Evolutionary conservation across 2,888 invertebrate genomes (phyloP), one percentile per base, ranked within the genome.

Genomic region (Fabriciana adippe): DNA sequence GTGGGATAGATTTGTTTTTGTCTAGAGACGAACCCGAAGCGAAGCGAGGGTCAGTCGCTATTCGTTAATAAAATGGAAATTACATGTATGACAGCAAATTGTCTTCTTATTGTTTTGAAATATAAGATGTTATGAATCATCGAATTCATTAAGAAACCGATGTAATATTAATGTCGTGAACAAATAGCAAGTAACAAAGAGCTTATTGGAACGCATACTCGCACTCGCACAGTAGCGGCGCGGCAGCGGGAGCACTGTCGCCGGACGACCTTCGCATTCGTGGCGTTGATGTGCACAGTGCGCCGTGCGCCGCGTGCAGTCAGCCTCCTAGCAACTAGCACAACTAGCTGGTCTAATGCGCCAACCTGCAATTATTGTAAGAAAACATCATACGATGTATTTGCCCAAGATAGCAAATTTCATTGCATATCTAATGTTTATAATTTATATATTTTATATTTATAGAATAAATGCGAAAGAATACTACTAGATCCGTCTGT

Each of bases 261-360:
- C 35, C 35, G 35, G 53, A 26, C 53, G 57, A 47, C 45, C 57
- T 57, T 15, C 35, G 57, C 55, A n/a, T 35, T n/a, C 47, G 47
- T 26, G n/a, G 59, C 26, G 56, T 14, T 11, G 57, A 55, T 26
- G 57, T 26, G 57, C 16, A 56, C 50, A 8, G 18, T n/a, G 50
- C 21, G 26, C 13, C n/a, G 47, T 21, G 45, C n/a, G n/a, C n/a
- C n/a, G n/a, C n/a, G n/a, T n/a, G n/a, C n/a, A n/a, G n/a, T n/a
- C n/a, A 11, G 48, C 56, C 56, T 8, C 55, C 18, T 55, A 55
- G 55, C 55, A 18, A 35, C 55, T 41, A 55, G 55, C n/a, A n/a
- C 55, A 8, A 16, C 55, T 16, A 2, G 15, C 18, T 51, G 5
- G 53, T 26, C 13, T 13, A 11, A 11, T 5, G 55, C 6, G 6